Base-by-base conservation (phyloP, 2,888 invertebrate genomes). In the Agriotes lineatus region DNA sequence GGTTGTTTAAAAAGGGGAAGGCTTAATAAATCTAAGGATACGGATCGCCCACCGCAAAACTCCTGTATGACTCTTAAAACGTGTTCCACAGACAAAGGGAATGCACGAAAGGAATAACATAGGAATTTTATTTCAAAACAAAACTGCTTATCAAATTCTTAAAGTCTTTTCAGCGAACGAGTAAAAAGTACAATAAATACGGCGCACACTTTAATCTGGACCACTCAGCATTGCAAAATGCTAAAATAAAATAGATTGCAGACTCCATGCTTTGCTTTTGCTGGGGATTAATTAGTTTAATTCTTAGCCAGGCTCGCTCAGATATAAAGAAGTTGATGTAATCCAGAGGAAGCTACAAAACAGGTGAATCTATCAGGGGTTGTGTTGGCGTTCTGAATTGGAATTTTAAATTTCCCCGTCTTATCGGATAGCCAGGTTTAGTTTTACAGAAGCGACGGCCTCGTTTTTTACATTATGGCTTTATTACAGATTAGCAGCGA, bases 211-310 rank as follows among this genome's bases (percentile, higher is more conserved):
- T 76, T 76, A 78, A 77, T 76, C 76, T 72, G 72, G 71, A 71
- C 74, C 74, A 72, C 73, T 76, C 76, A 67, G 75, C 76, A 76
- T 75, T 75, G 74, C 76, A 78, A 77, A 78, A 78, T 76, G 76
- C 77, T 78, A 75, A 77, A 80, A 78, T 75, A 79, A 79, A 80
- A 80, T 76, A 77, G 77, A 79, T 80, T 78, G 77, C 77, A 76
- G 75, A 67, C 74, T 71, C 74, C 77, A 76, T 75, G 74, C 75
- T 75, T 77, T 75, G 76, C 77, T 74, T 76, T 79, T 77, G 76
- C 76, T 72, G 63, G 70, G 78, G 78, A 79, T 80, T 80, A 79
- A 80, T 80, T 80, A 79, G 78, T 79, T 79, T 79, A 80, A 80
- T 80, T 79, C 80, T 79, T 78, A 76, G 78, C 77, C 76, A 72